Conservation (phyloP, 2,113 vertebrate genomes). For the Mustela lutreola region DNA sequence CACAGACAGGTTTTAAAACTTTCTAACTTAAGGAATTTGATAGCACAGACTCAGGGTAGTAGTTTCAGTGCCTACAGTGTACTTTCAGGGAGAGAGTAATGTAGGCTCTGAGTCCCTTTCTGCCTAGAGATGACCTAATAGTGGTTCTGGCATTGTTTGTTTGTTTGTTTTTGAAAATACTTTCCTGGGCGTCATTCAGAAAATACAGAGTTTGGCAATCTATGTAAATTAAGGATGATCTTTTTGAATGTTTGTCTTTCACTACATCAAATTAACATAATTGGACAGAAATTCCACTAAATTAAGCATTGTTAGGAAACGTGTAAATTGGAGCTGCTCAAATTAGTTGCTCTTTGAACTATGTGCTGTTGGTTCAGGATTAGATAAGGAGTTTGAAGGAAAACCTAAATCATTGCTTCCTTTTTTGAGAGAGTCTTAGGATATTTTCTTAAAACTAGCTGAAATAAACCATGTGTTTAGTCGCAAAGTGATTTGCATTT, state of each 20-base stretch:
- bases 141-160: constrained; percentile 9
- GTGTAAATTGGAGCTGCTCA: too few species aligned
- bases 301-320: too few species aligned
- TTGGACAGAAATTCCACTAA: too few species aligned
- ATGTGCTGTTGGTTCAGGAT: background rate
- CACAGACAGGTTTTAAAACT: background rate
- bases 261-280: too few species aligned
- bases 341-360: background rate
- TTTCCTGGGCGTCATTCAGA: too few species aligned
- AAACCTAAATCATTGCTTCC: background rate
- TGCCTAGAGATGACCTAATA: constrained; percentile 48
- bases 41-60: background rate
- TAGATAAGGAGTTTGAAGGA: background rate
- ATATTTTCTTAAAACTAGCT: background rate
- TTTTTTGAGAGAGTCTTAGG: background rate
- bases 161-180: background rate
- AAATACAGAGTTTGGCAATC: too few species aligned
- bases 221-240: too few species aligned
- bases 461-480: background rate
- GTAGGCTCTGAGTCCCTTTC: background rate
- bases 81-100: background rate
- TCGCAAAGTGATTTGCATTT: background rate
- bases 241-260: too few species aligned
- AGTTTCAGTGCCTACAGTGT: background rate
- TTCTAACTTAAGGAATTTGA: background rate